phyloP scores from a whole-genome alignment of 2,888 invertebrate genomes.

The Oligia strigilis region DNA sequence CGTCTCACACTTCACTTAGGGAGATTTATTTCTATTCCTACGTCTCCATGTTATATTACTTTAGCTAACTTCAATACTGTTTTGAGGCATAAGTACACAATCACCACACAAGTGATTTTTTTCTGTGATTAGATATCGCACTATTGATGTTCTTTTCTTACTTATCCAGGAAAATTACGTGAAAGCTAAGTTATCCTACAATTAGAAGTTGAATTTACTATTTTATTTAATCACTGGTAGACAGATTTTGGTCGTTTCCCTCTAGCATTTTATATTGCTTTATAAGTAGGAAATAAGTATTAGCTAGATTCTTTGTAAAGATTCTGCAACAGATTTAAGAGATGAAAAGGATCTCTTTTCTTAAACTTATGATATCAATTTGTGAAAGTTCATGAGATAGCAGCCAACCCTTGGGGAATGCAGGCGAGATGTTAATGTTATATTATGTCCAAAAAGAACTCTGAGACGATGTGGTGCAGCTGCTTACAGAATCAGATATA shows the following conservation, averaged over 20 bases:
- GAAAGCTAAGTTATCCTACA: background rate
- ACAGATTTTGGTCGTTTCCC: background rate
- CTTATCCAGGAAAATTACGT: too few relatives aligned
- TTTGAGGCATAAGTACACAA: background rate
- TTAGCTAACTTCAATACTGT: background rate
- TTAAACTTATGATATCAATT: background rate
- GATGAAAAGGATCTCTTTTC: background rate
- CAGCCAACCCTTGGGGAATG: background rate
- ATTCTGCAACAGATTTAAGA: background rate
- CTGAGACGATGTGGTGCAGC: too few relatives aligned
- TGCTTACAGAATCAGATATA: background rate
- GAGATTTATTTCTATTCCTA: constrained; percentile 40
- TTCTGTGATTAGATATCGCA: background rate
- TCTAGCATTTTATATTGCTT: background rate
- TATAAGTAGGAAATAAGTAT: background rate
- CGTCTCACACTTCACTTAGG: constrained; percentile 37
- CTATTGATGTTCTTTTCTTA: background rate
- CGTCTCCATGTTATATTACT: constrained; percentile 6
- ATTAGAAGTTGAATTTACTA: background rate
- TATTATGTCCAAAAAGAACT: too few relatives aligned
- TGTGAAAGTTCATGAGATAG: background rate
- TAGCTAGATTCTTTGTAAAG: background rate
- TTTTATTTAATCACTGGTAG: too few relatives aligned
- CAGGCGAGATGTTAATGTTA: too few relatives aligned
- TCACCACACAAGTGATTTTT: background rate